phyloP scores from a whole-genome alignment of 2,113 vertebrate genomes.

The Tympanuchus pallidicinctus region DNA sequence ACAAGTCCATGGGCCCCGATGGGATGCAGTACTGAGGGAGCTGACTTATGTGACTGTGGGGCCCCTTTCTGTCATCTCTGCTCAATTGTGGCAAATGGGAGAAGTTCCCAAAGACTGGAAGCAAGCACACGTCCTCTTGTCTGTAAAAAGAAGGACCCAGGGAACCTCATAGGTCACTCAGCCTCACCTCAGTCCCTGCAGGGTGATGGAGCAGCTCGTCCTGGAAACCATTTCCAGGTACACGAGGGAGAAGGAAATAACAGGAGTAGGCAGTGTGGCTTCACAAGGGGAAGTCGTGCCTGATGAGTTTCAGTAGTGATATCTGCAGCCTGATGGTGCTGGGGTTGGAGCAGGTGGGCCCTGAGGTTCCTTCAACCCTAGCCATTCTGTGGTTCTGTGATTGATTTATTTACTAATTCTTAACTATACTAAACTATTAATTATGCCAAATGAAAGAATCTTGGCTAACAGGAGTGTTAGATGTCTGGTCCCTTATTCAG shows the following conservation, averaged over 20 bases:
- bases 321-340: not conserved
- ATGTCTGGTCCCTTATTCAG: conserved; percentile 32
- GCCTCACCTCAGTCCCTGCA: not conserved
- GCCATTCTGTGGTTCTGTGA: not conserved
- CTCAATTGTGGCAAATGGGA: not conserved
- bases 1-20: not conserved
- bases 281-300: not conserved
- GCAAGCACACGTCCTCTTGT: not conserved
- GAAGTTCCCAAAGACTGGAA: not conserved
- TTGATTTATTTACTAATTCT: not conserved
- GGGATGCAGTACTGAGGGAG: not conserved
- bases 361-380: not conserved
- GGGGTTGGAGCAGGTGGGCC: not conserved
- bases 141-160: not conserved
- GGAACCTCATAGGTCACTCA: not conserved
- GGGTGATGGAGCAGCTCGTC: not conserved
- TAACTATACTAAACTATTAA: not conserved
- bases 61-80: not conserved
- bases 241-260: not conserved
- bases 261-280: not conserved
- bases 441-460: conserved; percentile 20
- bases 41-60: not conserved
- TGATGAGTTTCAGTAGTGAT: not conserved
- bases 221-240: not conserved
- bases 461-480: not conserved